These are phyloP conservation scores for Oreamnos americanus DNA, from an alignment of 2,113 vertebrate species.

Conservation along the genomic window DNA sequence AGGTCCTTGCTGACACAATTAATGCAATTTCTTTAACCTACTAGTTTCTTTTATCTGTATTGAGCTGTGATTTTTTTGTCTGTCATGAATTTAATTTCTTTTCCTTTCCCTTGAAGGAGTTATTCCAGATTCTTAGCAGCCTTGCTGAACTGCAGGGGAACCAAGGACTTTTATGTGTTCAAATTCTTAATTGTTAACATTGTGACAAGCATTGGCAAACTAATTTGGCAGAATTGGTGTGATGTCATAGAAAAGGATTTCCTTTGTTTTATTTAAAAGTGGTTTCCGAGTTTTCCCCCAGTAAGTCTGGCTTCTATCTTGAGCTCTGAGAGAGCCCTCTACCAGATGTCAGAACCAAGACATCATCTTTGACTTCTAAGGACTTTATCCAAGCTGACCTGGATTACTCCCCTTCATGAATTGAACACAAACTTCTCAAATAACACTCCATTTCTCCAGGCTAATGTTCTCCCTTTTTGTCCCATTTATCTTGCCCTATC, in stretches of 20 bases:
- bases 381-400: conserved; percentile 40
- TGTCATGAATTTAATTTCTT: not conserved
- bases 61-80: not conserved
- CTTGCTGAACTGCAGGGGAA: conserved; percentile 13
- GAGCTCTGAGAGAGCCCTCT: not conserved
- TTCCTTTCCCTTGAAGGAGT: conserved; percentile 40
- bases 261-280: conserved; percentile 66
- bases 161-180: conserved; percentile 48
- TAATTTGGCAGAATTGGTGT: conserved; percentile 45
- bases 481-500: not conserved
- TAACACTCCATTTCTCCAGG: not conserved
- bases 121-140: conserved; percentile 45
- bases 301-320: conserved; percentile 56
- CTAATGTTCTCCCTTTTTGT: not conserved
- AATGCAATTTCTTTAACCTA: not conserved
- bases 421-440: conserved; percentile 30
- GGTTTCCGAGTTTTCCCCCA: conserved; percentile 50
- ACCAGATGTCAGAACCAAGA: conserved; percentile 48
- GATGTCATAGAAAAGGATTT: conserved; percentile 63
- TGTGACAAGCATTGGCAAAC: conserved; percentile 51
- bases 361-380: conserved; percentile 44
- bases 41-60: not conserved
- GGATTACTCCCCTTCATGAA: not conserved
- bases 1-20: not conserved
- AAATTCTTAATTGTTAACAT: conserved; percentile 55